Evolutionary conservation across 2,113 vertebrate species (phyloP).

Genomic region (Lates calcarifer): DNA sequence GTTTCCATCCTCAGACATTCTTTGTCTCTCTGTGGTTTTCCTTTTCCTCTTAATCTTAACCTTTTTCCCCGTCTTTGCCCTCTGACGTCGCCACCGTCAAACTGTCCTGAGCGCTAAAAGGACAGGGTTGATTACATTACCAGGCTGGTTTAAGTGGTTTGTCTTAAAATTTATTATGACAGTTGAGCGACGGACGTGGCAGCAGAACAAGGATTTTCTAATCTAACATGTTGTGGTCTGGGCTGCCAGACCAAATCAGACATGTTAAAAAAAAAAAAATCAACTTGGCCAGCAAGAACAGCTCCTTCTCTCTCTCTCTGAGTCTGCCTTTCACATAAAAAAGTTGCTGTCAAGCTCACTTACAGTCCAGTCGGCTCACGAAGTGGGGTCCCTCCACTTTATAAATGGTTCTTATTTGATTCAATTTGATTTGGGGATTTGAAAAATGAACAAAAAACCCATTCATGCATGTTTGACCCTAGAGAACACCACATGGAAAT

Average conservation of each 20-base stretch:
- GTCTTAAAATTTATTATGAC: conserved; percentile 36
- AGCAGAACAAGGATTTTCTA: conserved; percentile 44
- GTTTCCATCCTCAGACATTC: conserved; percentile 39
- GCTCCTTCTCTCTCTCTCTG: not conserved
- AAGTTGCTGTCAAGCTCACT: not conserved
- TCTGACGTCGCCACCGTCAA: conserved; percentile 45
- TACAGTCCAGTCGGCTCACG: not conserved
- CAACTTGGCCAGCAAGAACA: not conserved
- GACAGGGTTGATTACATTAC: conserved; percentile 56
- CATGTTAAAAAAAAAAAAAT: conserved; percentile 12
- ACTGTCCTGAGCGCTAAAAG: not conserved
- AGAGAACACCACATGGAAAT: not conserved
- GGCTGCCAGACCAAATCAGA: conserved; percentile 4
- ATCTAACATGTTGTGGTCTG: conserved; percentile 46
- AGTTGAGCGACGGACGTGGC: conserved; percentile 52
- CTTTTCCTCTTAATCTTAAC: conserved; percentile 23
- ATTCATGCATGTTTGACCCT: conserved; percentile 9
- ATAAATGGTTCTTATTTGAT: conserved; percentile 7
- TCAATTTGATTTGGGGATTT: not conserved
- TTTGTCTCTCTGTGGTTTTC: conserved; percentile 51
- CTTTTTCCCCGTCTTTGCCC: not conserved
- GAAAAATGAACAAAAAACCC: conserved; percentile 20
- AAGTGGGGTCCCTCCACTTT: not conserved
- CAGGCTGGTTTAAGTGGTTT: conserved; percentile 55
- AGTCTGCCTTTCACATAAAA: not conserved